Evolutionary conservation across 2,888 invertebrate species (phyloP), one percentile per base, ranked within the genome.

Genomic region (Leucoptera coffeella): DNA sequence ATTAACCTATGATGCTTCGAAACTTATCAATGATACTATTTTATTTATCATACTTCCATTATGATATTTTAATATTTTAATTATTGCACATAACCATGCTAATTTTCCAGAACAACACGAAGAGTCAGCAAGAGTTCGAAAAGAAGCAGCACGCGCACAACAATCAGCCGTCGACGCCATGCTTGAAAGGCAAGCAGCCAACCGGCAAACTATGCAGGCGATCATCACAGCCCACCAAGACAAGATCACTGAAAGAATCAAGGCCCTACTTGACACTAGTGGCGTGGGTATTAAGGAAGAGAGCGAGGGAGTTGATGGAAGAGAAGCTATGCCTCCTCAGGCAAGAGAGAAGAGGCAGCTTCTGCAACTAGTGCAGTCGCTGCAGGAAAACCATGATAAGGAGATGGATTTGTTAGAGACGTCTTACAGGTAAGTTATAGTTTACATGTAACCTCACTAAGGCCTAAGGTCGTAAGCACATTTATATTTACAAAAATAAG

Each of bases 381-480:
- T 78, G 15, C 74, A 74, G 39, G 73, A 75, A 35, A 67, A 77
- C 35, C 78, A 78, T 30, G 64, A 75, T 22, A 78, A 77, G 35
- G 78, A 78, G 46, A 61, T 75, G 20, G 77, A 77, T 44, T 44
- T 78, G 19, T 61, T 78, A 61, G 78, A 78, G 43, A 75, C 74
- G 30, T 78, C 78, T 1, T 78, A 77, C 35, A 77, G 77, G 78
- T 77, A 50, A 37, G n/a, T n/a, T n/a, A n/a, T n/a, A n/a, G n/a
- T n/a, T n/a, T n/a, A n/a, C n/a, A n/a, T n/a, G n/a, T n/a, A n/a
- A n/a, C n/a, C n/a, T n/a, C n/a, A n/a, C n/a, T n/a, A n/a, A n/a
- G n/a, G n/a, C n/a, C n/a, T n/a, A n/a, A n/a, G n/a, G n/a, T n/a
- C n/a, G n/a, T n/a, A n/a, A n/a, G n/a, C n/a, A n/a, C n/a, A n/a